phyloP scores from a whole-genome alignment of 2,797 vertebrate species.

The Anguilla pacifica region DNA sequence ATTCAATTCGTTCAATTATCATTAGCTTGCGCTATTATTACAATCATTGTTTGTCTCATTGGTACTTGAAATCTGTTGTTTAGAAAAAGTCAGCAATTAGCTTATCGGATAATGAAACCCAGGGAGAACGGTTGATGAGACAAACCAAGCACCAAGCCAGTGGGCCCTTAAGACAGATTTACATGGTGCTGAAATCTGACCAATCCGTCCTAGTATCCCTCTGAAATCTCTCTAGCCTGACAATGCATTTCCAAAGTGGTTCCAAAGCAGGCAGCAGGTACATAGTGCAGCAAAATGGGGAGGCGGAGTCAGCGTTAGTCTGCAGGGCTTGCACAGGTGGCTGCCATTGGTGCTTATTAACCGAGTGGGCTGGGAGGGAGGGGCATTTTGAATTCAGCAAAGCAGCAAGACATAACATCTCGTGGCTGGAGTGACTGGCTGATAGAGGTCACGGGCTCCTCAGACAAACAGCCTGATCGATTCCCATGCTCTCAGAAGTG shows the following conservation, averaged over 20 bases:
- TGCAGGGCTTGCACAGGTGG: background rate
- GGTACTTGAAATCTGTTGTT: background rate
- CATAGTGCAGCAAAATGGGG: too few relatives aligned
- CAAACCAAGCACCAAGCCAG: background rate
- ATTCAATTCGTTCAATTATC: background rate
- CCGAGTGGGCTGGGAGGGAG: background rate
- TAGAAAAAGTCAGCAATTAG: background rate
- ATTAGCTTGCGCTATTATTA: background rate
- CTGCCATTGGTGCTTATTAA: background rate
- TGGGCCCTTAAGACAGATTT: background rate
- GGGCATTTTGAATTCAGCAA: background rate
- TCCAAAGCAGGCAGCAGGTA: background rate
- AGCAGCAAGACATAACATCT: background rate
- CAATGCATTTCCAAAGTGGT: background rate
- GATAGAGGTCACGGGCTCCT: constrained; percentile 41
- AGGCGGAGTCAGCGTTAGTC: background rate
- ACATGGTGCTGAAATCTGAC: background rate
- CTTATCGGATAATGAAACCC: background rate
- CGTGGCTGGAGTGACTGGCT: background rate
- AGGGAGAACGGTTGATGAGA: background rate
- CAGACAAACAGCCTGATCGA: constrained; percentile 44
- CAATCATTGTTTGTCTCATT: background rate
- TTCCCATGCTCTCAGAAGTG: constrained; percentile 44
- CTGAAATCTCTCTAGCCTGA: background rate
- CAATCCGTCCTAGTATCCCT: too few relatives aligned